Evolutionary conservation across 2,113 vertebrate genomes (phyloP).

Genomic region (Scophthalmus maximus): DNA sequence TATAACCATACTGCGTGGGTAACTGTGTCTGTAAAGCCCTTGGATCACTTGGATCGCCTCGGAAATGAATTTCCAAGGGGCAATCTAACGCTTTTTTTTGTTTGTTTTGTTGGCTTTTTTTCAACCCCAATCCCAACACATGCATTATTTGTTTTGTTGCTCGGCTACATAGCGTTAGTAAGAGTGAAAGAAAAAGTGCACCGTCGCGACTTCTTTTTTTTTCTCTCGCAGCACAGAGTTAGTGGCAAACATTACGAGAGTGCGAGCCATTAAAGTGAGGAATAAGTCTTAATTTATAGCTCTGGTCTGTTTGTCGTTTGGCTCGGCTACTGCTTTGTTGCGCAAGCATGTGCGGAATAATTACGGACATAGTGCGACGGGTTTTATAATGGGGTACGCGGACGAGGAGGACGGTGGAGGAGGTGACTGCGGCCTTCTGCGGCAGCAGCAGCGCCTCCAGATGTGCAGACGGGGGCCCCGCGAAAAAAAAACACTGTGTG

Average conservation of each 20-base stretch:
- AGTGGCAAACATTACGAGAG: conserved; percentile 82
- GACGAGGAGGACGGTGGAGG: conserved; percentile 60
- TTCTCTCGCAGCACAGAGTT: conserved; percentile 73
- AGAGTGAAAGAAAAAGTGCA: conserved; percentile 67
- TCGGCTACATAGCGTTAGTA: conserved; percentile 71
- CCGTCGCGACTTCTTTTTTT: conserved; percentile 55
- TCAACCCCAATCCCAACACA: conserved; percentile 53
- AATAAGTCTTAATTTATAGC: conserved; percentile 82
- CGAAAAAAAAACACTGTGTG: conserved; percentile 47
- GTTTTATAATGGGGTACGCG: conserved; percentile 65
- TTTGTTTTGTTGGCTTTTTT: not conserved
- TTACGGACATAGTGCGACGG: conserved; percentile 76
- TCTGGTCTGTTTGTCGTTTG: conserved; percentile 84
- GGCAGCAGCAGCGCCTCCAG: conserved; percentile 68
- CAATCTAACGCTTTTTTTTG: conserved; percentile 33
- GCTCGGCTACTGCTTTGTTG: conserved; percentile 83
- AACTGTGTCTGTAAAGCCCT: conserved; percentile 68
- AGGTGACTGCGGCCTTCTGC: conserved; percentile 38
- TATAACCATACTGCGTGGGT: conserved; percentile 45
- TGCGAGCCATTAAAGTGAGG: conserved; percentile 79
- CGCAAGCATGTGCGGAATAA: conserved; percentile 77
- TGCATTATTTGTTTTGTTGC: conserved; percentile 79
- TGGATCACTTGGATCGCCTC: conserved; percentile 64
- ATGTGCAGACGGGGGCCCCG: conserved; percentile 66
- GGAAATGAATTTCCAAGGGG: conserved; percentile 64